These are phyloP conservation scores for Alca torda DNA, from an alignment of 2,797 vertebrate species.

Conservation along the genomic window DNA sequence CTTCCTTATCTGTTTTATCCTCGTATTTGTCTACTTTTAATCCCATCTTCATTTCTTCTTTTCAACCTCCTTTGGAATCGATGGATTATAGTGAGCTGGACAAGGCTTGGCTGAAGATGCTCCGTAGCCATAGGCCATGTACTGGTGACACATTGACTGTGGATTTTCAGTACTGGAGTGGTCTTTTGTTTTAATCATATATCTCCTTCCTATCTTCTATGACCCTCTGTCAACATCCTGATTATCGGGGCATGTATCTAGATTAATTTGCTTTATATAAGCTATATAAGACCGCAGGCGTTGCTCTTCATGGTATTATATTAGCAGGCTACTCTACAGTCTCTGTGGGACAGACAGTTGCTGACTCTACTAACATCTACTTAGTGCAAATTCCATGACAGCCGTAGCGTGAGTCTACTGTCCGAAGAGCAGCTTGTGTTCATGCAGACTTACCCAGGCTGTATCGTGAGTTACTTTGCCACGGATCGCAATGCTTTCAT, in stretches of 20 bases:
- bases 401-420: not conserved
- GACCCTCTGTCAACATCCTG: not conserved
- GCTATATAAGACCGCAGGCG: not conserved
- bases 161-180: not conserved
- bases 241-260: not conserved
- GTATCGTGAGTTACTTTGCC: not conserved
- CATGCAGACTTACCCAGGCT: rapidly evolving
- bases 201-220: not conserved
- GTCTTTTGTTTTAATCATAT: not conserved
- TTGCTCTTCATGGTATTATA: rapidly evolving
- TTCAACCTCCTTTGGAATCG: not conserved
- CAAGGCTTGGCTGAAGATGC: not conserved
- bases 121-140: not conserved
- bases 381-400: not conserved
- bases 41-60: not conserved
- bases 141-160: no score
- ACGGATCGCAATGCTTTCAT: not conserved
- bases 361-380: not conserved
- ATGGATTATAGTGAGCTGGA: not conserved
- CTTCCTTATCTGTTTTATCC: not conserved
- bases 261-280: not conserved
- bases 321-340: not conserved
- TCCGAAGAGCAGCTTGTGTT: not conserved
- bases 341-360: not conserved
- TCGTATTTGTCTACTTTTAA: not conserved